phyloP scores from a whole-genome alignment of 2,888 invertebrate genomes.

The Catocala sponsa region DNA sequence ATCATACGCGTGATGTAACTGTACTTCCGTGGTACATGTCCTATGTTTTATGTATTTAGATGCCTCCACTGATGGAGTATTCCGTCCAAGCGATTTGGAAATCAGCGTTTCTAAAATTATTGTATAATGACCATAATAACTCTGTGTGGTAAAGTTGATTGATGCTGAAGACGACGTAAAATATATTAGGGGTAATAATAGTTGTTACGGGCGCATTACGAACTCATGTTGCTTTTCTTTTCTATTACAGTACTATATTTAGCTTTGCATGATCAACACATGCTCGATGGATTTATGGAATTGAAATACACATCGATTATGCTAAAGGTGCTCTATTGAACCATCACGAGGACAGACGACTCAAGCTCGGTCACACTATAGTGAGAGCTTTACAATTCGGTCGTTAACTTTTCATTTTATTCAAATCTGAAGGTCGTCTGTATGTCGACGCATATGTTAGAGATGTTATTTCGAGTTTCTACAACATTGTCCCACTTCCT shows the following conservation, averaged over 20 bases:
- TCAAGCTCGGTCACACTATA: background rate
- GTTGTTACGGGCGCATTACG: background rate
- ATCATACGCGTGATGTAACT: constrained; percentile 44
- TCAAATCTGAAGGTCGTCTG: constrained; percentile 76
- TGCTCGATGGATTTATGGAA: too few species aligned
- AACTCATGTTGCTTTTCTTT: too few species aligned
- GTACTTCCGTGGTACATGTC: constrained; percentile 43
- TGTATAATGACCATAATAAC: constrained; percentile 29
- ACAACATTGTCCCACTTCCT: constrained; percentile 75
- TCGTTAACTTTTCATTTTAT: constrained; percentile 63
- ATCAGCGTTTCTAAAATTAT: constrained; percentile 28
- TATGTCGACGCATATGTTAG: constrained; percentile 60
- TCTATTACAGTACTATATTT: too few species aligned
- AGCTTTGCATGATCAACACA: background rate
- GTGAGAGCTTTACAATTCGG: constrained; percentile 40
- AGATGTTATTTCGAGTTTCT: constrained; percentile 78
- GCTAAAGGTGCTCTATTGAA: too few species aligned
- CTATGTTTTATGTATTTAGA: constrained; percentile 44
- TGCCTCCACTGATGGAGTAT: constrained; percentile 25
- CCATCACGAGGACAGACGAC: too few species aligned
- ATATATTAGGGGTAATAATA: constrained; percentile 2
- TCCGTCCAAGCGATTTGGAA: constrained; percentile 29
- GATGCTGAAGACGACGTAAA: constrained; percentile 7
- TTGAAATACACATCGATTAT: too few species aligned
- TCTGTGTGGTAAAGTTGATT: constrained; percentile 3